These are phyloP conservation scores for Drosophila recens DNA, from an alignment of 2,888 invertebrate genomes.

Conservation along the genomic window DNA sequence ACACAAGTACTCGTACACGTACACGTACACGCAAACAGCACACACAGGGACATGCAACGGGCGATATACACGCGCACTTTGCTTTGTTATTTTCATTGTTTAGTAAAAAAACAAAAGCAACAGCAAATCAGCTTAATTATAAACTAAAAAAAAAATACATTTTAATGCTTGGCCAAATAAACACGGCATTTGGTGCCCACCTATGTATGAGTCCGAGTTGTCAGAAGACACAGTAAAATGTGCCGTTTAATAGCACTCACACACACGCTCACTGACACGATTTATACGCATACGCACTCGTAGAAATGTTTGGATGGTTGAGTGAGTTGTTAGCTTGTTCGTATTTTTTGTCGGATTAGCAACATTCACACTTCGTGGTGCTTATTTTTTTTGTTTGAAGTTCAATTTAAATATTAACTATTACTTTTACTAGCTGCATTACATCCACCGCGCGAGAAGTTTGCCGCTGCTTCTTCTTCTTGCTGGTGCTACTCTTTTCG, in stretches of 20 bases:
- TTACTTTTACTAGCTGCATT: constrained; percentile 41
- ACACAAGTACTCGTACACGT: constrained; percentile 9
- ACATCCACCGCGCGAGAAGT: constrained; percentile 67
- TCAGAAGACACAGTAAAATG: constrained; percentile 53
- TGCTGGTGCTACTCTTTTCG: constrained; percentile 63
- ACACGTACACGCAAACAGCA: constrained; percentile 11
- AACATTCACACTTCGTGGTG: constrained; percentile 2
- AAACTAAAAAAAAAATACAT: constrained; percentile 15
- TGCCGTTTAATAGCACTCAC: constrained; percentile 58
- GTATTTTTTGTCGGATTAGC: constrained; percentile 7
- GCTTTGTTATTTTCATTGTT: constrained; percentile 47
- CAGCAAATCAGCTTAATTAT: constrained; percentile 21
- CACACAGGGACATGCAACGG: constrained; percentile 25
- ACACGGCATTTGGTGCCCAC: constrained; percentile 38
- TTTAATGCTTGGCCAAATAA: constrained; percentile 34
- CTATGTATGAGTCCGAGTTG: constrained; percentile 27
- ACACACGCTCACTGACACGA: constrained; percentile 14
- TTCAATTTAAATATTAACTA: constrained; percentile 11
- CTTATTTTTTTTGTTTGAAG: constrained; percentile 1
- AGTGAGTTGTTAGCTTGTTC: constrained; percentile 40
- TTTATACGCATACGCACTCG: constrained; percentile 40
- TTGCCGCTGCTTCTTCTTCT: constrained; percentile 73
- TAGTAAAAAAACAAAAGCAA: constrained; percentile 8
- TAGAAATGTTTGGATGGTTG: constrained; percentile 47
- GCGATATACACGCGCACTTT: constrained; percentile 44